Evolutionary conservation across 2,888 invertebrate species (phyloP).

Genomic region (Tipula confusa): DNA sequence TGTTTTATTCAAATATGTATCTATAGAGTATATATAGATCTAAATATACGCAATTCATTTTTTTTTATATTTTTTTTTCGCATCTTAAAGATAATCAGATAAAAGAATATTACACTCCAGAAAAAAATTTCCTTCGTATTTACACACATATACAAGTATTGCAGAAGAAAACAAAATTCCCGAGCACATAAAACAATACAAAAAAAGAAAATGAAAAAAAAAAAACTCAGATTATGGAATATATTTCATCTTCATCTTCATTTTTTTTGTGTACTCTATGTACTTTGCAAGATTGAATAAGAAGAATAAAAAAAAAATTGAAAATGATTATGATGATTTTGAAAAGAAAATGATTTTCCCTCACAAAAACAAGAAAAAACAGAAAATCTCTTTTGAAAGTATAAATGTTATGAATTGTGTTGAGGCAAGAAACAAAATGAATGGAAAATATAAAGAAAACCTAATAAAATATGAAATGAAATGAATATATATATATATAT

Average conservation of each 20-base stretch:
- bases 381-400: not conserved
- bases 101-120: slow-evolving; percentile 3
- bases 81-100: slow-evolving; percentile 14
- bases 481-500: not conserved
- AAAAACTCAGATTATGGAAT: not conserved
- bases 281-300: slow-evolving; percentile 13
- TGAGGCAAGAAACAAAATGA: not conserved
- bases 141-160: not conserved
- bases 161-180: not conserved
- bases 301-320: not conserved
- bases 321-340: slow-evolving; percentile 3
- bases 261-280: not conserved
- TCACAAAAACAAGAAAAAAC: not conserved
- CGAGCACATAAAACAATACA: not conserved
- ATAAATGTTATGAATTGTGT: slow-evolving; percentile 25
- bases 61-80: not conserved
- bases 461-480: slow-evolving; percentile 12
- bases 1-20: not conserved
- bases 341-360: slow-evolving; percentile 20
- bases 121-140: not conserved
- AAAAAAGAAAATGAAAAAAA: too few relatives aligned
- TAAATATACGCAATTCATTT: not conserved
- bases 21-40: not conserved
- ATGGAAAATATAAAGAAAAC: slow-evolving; percentile 8
- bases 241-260: not conserved